These are phyloP conservation scores for Andrena dorsata DNA, from an alignment of 2,888 invertebrate species.

Conservation along the genomic window DNA sequence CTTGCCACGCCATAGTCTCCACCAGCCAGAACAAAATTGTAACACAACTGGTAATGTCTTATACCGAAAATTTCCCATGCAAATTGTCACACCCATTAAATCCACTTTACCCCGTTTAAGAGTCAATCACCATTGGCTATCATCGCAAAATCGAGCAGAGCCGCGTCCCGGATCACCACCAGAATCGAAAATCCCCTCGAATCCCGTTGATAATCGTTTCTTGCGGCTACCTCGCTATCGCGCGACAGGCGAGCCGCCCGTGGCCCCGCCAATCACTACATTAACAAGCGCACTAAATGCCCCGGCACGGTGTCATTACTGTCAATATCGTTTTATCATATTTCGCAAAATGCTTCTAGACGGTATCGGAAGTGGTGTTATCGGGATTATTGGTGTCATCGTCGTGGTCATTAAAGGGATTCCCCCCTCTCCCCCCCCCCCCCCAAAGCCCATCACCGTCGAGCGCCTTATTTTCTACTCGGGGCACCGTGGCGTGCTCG, in stretches of 20 bases:
- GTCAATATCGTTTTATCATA: slow-evolving; percentile 31
- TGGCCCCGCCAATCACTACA: slow-evolving; percentile 18
- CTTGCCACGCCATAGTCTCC: too few species aligned
- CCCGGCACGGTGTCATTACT: slow-evolving; percentile 33
- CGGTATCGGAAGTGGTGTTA: slow-evolving; percentile 29
- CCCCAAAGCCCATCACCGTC: not conserved
- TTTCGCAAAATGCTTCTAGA: slow-evolving; percentile 34
- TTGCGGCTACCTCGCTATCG: slow-evolving; percentile 1
- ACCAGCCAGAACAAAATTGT: too few species aligned
- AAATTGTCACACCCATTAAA: not conserved
- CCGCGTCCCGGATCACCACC: not conserved
- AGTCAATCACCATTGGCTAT: not conserved
- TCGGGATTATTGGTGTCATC: slow-evolving; percentile 50
- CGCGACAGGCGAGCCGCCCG: not conserved
- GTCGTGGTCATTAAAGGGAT: slow-evolving; percentile 25
- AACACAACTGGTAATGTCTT: not conserved
- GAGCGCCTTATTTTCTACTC: not conserved
- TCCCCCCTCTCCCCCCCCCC: slow-evolving; percentile 2
- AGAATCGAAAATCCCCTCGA: not conserved
- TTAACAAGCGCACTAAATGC: slow-evolving; percentile 49
- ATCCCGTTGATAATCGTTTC: not conserved
- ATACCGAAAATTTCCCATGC: not conserved
- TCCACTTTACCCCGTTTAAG: not conserved
- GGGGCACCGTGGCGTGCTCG: not conserved
- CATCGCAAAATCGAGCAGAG: not conserved